Evolutionary conservation across 2,113 vertebrate species (phyloP), one percentile per base, ranked within the genome.

Genomic region (Cichladusa arquata): DNA sequence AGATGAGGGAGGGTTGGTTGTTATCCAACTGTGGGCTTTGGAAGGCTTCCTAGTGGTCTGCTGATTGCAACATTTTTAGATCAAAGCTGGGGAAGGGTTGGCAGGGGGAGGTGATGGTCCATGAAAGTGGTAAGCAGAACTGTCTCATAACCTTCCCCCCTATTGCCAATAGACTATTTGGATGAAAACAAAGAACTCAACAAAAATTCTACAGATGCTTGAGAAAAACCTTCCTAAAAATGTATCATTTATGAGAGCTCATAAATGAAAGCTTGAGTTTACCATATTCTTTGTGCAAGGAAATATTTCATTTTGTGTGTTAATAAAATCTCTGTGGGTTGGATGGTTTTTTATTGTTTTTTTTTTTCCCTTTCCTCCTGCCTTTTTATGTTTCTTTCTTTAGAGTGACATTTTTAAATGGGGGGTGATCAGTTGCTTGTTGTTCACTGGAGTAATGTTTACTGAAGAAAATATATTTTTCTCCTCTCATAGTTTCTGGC

Each of bases 121-220:
- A 86, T 96, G 94, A 86, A 94, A 86, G 67, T 84, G 65, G 69
- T 10, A 56, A 92, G 80, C 91, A 89, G 94, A 90, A 88, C 72
- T 33, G 60, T 83, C 71, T 90, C 79, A 81, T 94, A 92, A 93
- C 90, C 92, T 70, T 82, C 81, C 64, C 51, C 72, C 42, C 44
- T 62, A 50, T 45, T 95, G 93, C 67, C 85, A 92, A 44, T 74
- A 50, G 60, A 42, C 72, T 78, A 57, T 95, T 90, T 92, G 92
- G 87, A 93, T 67, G 72, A 53, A 93, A 97, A 93, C 76, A 95
- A 96, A 93, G 58, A 78, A 53, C 40, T 19, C 65, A 90, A 62
- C 44, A 72, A 89, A 93, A 89, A 93, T 94, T 91, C 66, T 93
- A 82, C 96, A 94, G 83, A 92, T 84, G 94, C 85, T 90, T 60